These are phyloP conservation scores for Aporophyla lueneburgensis DNA, from an alignment of 2,888 invertebrate species.

Conservation along the genomic window DNA sequence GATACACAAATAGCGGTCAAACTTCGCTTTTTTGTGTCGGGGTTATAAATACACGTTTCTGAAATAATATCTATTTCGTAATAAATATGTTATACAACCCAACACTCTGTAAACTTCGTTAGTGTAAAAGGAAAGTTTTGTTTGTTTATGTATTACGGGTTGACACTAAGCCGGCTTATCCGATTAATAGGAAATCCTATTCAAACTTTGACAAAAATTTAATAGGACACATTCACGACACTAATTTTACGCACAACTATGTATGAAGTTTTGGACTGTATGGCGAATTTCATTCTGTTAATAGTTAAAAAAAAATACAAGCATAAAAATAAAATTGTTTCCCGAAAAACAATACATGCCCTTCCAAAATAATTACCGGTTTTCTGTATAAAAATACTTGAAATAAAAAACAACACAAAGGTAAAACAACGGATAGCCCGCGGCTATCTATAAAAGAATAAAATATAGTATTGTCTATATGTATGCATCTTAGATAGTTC, in stretches of 20 bases:
- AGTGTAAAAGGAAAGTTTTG: conserved; percentile 48
- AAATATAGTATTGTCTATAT: neutral
- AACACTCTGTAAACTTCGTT: conserved; percentile 18
- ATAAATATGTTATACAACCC: conserved; percentile 13
- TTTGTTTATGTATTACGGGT: conserved; percentile 38
- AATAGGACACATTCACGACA: conserved; percentile 12
- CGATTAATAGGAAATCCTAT: conserved; percentile 48
- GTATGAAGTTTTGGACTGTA: neutral
- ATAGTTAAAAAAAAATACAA: neutral
- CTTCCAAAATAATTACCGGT: neutral
- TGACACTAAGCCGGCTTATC: conserved; percentile 53
- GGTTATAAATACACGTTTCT: neutral
- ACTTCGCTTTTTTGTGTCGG: too few species aligned
- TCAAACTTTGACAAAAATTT: conserved; percentile 51
- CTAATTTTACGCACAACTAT: neutral
- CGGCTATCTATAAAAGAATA: neutral
- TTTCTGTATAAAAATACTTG: too few species aligned
- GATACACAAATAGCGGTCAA: too few species aligned
- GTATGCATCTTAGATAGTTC: neutral
- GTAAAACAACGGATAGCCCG: neutral
- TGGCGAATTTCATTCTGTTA: neutral
- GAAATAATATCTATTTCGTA: neutral
- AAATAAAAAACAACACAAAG: neutral
- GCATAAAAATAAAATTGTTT: neutral
- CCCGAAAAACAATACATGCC: neutral